A percentile compares a stretch with the other conserved stretches of the same genome.
phyloP scores from a whole-genome alignment of 2,888 invertebrate genomes.

The Dolichopus griseipennis region DNA sequence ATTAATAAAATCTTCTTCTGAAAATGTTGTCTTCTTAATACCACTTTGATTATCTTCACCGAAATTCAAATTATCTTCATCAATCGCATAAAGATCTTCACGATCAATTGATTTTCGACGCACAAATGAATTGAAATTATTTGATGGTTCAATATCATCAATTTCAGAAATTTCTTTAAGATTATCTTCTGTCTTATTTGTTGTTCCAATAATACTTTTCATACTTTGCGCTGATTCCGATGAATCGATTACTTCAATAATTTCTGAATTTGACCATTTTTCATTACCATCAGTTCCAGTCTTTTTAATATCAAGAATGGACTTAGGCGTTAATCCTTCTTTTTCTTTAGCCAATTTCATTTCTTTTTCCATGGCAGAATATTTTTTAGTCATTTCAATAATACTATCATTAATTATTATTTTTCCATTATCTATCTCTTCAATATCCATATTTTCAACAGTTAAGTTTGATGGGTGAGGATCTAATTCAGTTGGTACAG shows the following conservation, averaged over 20 bases:
- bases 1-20: background rate
- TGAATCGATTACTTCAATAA: slow-evolving; percentile 9
- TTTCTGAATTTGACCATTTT: background rate
- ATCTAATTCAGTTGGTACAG: background rate
- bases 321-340: background rate
- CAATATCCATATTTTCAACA: background rate
- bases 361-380: slow-evolving; percentile 1
- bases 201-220: background rate
- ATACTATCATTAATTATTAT: background rate
- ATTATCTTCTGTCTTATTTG: background rate
- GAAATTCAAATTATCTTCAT: slow-evolving; percentile 10
- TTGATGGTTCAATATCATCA: background rate
- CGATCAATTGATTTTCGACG: slow-evolving; percentile 9
- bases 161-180: slow-evolving; percentile 9
- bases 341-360: background rate
- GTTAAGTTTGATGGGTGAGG: background rate
- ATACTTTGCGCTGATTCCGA: slow-evolving; percentile 10
- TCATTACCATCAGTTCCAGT: too few relatives aligned
- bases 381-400: slow-evolving; percentile 18
- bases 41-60: slow-evolving; percentile 7
- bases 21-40: background rate
- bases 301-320: background rate
- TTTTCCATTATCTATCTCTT: background rate
- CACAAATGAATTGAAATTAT: slow-evolving; percentile 7
- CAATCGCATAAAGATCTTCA: slow-evolving; percentile 10